Evolutionary conservation across 2,888 invertebrate genomes (phyloP).

Genomic region (Teleogryllus oceanicus): DNA sequence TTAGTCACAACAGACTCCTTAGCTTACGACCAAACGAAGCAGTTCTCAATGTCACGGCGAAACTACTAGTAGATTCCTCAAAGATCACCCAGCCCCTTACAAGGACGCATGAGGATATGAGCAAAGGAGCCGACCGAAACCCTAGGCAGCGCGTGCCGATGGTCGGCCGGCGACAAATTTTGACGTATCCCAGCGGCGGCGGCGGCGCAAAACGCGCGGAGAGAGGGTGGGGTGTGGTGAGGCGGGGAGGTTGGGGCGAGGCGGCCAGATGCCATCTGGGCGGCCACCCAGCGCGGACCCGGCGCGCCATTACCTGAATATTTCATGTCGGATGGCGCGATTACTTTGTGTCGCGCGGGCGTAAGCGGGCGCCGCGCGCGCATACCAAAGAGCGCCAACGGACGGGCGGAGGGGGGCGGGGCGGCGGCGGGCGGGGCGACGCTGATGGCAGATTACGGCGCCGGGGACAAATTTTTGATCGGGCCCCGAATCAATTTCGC

Average conservation of each 20-base stretch:
- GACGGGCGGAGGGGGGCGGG: neutral
- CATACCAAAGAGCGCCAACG: neutral
- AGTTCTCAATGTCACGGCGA: too few species aligned
- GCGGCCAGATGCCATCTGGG: neutral
- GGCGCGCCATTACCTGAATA: slow-evolving; percentile 7
- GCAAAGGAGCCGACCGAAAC: too few species aligned
- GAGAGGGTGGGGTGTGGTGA: neutral
- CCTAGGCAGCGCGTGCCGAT: too few species aligned
- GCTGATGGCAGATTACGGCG: neutral
- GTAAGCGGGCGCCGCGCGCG: neutral
- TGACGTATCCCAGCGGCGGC: neutral
- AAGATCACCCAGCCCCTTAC: too few species aligned
- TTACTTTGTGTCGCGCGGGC: slow-evolving; percentile 18
- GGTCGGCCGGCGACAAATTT: neutral
- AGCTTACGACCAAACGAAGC: too few species aligned
- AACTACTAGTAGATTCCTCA: too few species aligned
- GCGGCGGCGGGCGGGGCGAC: neutral
- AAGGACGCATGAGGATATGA: too few species aligned
- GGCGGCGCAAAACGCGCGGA: neutral
- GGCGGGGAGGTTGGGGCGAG: neutral
- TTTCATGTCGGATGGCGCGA: neutral
- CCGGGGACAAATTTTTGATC: neutral
- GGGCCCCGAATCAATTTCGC: neutral
- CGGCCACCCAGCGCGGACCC: neutral
- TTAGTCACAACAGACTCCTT: too few species aligned